Base-by-base conservation (phyloP, 1,140 invertebrate species). In the Calliphora vicina region DNA sequence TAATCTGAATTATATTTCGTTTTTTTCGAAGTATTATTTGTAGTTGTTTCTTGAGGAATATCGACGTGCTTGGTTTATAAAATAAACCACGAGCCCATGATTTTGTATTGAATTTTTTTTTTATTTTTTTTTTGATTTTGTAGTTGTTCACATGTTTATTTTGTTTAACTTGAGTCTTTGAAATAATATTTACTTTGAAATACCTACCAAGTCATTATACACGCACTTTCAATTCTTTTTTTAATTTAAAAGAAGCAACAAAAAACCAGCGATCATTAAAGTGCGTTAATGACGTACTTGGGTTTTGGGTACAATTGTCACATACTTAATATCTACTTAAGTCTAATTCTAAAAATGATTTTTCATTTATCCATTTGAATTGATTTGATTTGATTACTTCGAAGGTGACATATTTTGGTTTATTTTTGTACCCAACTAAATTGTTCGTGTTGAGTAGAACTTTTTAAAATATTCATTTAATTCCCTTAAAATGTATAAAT, bases 331-430 rank as follows among this genome's bases (percentile, higher is more conserved):
- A 17, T 29, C 57, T 67, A 8, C 45, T 50, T 50, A 1, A 50
- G 10, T 50, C 45, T 67, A n/a, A 67, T 67, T 67, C 57, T 67
- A 67, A 67, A 23, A 67, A 67, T 67, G 20, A 67, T 67, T 67
- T 67, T 67, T 67, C 20, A 23, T 10, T 67, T 61, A 20, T 61
- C 50, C 6, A 57, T 57, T 20, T 67, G n/a, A 57, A 57, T 57
- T 57, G 13, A 57, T 57, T 57, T 57, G n/a, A 23, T 67, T 67
- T 67, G 57, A 67, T 67, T 67, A 23, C 57, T 67, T 23, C 10
- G 57, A 67, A 67, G 57, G 57, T 67, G 57, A 67, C 57, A 67
- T 67, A 23, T 67, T 23, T 67, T 23, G 5, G 4, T 57, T 17
- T 15, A n/a, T 13, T 57, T 57, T 57, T 57, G 45, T 29, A n/a